Conservation (phyloP, 2,888 invertebrate species). For the Flexamia atlantica region DNA sequence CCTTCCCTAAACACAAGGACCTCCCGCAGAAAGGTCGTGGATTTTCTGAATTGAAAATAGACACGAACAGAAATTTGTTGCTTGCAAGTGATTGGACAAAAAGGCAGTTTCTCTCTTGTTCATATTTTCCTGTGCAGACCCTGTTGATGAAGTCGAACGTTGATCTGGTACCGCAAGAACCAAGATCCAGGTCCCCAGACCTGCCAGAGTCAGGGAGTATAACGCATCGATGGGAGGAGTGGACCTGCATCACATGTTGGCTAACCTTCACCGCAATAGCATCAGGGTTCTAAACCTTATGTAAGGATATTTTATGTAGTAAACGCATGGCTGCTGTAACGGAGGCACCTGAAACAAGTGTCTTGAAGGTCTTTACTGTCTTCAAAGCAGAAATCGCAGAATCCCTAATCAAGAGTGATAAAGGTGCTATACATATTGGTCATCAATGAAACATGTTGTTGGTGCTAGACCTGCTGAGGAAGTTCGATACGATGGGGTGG, state of each 20-base stretch:
- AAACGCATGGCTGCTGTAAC: constrained; percentile 64
- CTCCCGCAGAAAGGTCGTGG: constrained; percentile 37
- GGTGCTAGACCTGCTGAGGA: constrained; percentile 26
- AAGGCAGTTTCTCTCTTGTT: constrained; percentile 50
- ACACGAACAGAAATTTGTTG: constrained; percentile 42
- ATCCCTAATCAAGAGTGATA: neutral
- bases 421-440: no score
- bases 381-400: constrained; percentile 31
- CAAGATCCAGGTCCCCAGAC: constrained; percentile 8
- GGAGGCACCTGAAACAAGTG: constrained; percentile 6
- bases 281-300: constrained; percentile 67
- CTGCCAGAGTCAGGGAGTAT: constrained; percentile 44
- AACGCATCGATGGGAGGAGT: constrained; percentile 66
- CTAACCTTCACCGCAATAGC: constrained; percentile 70
- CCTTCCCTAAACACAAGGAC: constrained; percentile 30
- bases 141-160: constrained; percentile 42
- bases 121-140: constrained; percentile 41
- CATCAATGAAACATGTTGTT: neutral
- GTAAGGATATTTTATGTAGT: constrained; percentile 70
- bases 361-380: neutral
- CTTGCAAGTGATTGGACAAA: constrained; percentile 53
- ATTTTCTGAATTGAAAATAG: constrained; percentile 25
- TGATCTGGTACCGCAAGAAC: constrained; percentile 23
- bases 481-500: constrained; percentile 21
- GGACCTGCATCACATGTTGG: constrained; percentile 71